phyloP scores from a whole-genome alignment of 2,888 invertebrate genomes.

The Plagodis pulveraria region DNA sequence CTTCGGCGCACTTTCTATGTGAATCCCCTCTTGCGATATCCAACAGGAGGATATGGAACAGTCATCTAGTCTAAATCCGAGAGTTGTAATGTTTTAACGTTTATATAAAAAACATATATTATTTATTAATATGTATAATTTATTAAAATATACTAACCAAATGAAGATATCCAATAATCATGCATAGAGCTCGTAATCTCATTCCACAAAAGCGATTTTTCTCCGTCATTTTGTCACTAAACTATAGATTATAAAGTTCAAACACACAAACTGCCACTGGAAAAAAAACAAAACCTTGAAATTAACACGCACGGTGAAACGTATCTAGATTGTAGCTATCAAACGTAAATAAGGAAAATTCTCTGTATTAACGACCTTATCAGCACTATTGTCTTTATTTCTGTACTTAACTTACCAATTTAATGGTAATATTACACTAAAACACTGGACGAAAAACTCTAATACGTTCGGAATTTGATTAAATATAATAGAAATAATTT shows the following conservation, averaged over 20 bases:
- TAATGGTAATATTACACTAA: background rate
- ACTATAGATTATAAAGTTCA: constrained; percentile 16
- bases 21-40: too few species aligned
- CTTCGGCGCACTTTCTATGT: too few species aligned
- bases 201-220: constrained; percentile 46
- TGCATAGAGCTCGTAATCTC: constrained; percentile 54
- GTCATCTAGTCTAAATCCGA: too few species aligned
- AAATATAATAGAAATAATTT: constrained; percentile 16
- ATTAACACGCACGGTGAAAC: background rate
- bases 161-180: constrained; percentile 61
- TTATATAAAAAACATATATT: too few species aligned
- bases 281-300: constrained; percentile 27
- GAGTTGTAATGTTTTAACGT: too few species aligned
- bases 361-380: constrained; percentile 2
- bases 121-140: too few species aligned
- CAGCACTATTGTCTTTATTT: constrained; percentile 1
- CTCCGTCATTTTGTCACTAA: constrained; percentile 45
- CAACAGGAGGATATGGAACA: too few species aligned
- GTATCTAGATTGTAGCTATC: constrained; percentile 11
- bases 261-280: constrained; percentile 17
- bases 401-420: constrained; percentile 6
- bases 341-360: constrained; percentile 23
- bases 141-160: constrained; percentile 59
- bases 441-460: background rate
- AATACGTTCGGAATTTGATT: constrained; percentile 2